Base-by-base conservation (phyloP, 2,113 vertebrate species). In the Periophthalmodon schlosseri region DNA sequence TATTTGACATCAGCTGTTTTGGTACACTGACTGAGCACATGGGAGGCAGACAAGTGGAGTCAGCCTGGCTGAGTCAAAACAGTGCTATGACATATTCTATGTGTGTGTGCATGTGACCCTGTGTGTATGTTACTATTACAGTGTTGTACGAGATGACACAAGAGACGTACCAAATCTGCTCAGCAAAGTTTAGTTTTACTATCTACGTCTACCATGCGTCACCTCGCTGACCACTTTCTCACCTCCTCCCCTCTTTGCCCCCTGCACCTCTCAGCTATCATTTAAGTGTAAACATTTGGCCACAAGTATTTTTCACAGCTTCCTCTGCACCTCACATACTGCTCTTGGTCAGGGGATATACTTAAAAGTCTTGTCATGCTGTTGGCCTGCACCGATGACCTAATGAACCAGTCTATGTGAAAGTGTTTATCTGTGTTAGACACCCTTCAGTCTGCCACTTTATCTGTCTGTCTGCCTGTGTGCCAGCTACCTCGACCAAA, bases 71-170 rank as follows among this genome's bases (percentile, higher is more conserved):
- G 73, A 20, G 71, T 89, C 84, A 87, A 88, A 88, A 86, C 54
- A 79, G 82, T 78, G 78, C 72, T 47, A 87, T 90, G 89, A 89
- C 84, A 78, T 68, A 72, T 57, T 79, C 81, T 84, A 33, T 34
- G 65, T 83, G 79, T 72, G 74, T 82, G 78, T 73, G 76, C 36
- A 46, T 86, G 71, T 79, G 85, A 82, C n/a, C 8, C 60, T 80
- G 9, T 44, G 76, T 73, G 79, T 85, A 64, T 81, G 79, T 76
- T 89, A 84, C 90, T 93, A 88, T 92, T 89, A 92, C 56, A 54
- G n/a, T 79, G 79, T 80, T 87, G 87, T 84, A 79, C 91, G 83
- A 89, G 86, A 93, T 88, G 87, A 89, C 89, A 91, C 84, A 85
- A 84, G 68, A 76, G 78, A 80, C 92, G 92, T 90, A 74, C 85